phyloP scores from a whole-genome alignment of 2,113 vertebrate species.

The Phaethornis superciliosus region DNA sequence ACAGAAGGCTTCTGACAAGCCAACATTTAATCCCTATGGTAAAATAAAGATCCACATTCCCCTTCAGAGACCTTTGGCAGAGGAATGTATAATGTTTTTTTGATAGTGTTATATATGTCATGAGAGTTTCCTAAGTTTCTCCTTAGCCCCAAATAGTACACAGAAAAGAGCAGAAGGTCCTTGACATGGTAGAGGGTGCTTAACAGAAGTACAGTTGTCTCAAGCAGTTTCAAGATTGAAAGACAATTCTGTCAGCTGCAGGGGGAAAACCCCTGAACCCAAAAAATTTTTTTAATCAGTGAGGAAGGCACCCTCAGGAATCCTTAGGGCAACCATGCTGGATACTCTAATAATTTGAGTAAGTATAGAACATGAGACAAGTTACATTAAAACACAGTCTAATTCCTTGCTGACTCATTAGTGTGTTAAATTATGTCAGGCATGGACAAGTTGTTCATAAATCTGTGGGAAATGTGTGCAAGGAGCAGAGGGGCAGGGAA shows the following conservation, averaged over 20 bases:
- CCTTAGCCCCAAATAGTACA: background rate
- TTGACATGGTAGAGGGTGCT: background rate
- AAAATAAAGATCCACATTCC: background rate
- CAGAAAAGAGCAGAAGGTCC: background rate
- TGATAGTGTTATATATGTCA: background rate
- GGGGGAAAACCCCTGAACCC: background rate
- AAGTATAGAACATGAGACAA: background rate
- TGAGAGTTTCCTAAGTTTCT: background rate
- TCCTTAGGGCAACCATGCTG: background rate
- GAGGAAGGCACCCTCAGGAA: background rate
- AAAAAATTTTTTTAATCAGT: background rate
- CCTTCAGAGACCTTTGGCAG: background rate
- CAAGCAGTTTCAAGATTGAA: background rate
- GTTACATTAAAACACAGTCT: background rate
- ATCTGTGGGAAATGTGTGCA: background rate
- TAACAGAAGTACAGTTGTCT: background rate
- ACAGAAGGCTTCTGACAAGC: background rate
- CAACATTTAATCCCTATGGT: background rate
- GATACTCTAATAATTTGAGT: background rate
- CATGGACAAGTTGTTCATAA: background rate
- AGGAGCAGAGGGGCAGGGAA: fast-evolving
- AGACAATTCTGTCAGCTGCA: background rate
- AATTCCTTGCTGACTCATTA: background rate
- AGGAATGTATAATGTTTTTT: background rate
- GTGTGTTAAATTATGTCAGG: background rate